Base-by-base conservation (phyloP, 2,797 vertebrate genomes). In the Salmo trutta region DNA sequence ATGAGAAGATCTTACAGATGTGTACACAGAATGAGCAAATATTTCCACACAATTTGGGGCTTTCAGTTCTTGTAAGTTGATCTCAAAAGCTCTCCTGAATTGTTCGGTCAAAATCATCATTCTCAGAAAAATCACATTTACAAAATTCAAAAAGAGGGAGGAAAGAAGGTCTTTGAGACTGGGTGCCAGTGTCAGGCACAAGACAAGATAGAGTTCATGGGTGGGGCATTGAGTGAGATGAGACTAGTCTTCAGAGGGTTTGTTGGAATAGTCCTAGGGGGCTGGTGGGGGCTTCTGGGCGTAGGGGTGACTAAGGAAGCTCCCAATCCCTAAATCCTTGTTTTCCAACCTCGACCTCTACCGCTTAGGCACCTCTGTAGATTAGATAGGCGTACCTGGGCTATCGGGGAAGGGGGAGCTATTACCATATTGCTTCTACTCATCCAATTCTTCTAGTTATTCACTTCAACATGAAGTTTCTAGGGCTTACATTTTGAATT, bases 81-180 rank as follows among this genome's bases (percentile, higher is more conserved):
- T 19, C 4, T 70, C 36, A 70, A 70, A 19, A n/a, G 10, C n/a
- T 70, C 41, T 10, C 7, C 7, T 19, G 52, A 73, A 73, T 41
- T 41, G 36, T 5, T 70, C 8, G 1, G 19, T 19, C 17, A 7
- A 73, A 52, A 29, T 73, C 27, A 31, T 73, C 16, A 70, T 17
- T n/a, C 19, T 70, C 68, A 68, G 27, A 73, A 17, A 56, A 73
- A 73, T 31, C 8, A 1, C 3, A 56, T 33, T 54, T 29, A n/a
- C 71, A 54, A 56, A 73, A 73, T 54, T 16, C 52, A 73, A 73
- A 73, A 73, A 56, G 15, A 67, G 65, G 29, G 65, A 56, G 52
- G 21, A 73, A 56, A 72, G n/a, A 27, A 7, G 24, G 27, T 31
- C 24, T 15, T 27, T 5, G 51, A 52, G 21, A 29, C 3, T 10